Conservation (phyloP, 2,113 vertebrate species). For the Dermatemys mawii region DNA sequence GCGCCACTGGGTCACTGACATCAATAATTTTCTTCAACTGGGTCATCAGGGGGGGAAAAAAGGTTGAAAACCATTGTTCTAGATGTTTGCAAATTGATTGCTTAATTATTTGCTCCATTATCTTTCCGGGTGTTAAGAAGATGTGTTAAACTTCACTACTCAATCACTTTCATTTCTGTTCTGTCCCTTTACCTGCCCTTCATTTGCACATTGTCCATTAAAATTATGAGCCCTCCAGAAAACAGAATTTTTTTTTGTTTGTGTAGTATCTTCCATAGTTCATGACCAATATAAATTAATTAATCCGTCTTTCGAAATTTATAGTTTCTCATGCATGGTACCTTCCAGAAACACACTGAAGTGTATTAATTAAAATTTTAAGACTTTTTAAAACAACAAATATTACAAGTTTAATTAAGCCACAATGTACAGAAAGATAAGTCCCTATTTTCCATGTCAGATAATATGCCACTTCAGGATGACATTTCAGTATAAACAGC, state of each 20-base stretch:
- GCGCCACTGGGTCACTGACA: no score
- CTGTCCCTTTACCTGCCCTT: background rate
- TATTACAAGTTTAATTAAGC: background rate
- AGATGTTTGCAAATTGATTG: no score
- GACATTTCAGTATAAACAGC: background rate
- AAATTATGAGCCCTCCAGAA: background rate
- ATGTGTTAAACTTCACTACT: background rate
- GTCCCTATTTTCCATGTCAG: background rate
- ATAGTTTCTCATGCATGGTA: background rate
- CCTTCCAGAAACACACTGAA: background rate
- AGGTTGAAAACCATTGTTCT: no score
- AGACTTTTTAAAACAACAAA: background rate
- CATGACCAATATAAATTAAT: background rate
- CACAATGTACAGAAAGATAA: background rate
- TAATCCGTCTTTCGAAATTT: background rate
- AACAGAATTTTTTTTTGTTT: background rate
- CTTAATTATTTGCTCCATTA: no score
- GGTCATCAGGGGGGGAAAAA: no score
- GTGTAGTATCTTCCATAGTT: background rate
- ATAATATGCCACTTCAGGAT: background rate
- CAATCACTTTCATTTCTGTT: background rate
- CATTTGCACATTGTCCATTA: background rate
- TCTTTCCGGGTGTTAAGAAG: background rate
- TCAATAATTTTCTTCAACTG: no score
- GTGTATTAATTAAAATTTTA: background rate